A percentile compares a stretch with the other conserved stretches of the same genome.
Conservation (phyloP, 2,888 invertebrate species). For the Notodonta ziczac region DNA sequence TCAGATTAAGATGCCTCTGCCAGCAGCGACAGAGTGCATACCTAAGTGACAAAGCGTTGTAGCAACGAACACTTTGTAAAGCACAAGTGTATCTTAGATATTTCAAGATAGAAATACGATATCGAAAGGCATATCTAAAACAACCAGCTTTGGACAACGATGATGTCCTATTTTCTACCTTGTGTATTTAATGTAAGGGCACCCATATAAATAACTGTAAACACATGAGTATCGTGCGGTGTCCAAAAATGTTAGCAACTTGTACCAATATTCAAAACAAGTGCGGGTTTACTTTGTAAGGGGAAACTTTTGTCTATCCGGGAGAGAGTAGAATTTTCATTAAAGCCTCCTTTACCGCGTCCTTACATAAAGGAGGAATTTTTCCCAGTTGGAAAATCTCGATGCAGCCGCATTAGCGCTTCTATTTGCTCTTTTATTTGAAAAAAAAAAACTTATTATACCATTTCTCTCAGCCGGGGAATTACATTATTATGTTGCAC, state of each 20-base stretch:
- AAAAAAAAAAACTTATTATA: slow-evolving; percentile 73
- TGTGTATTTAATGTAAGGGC: too few relatives aligned
- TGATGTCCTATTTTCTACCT: too few relatives aligned
- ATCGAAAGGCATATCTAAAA: too few relatives aligned
- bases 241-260: slow-evolving; percentile 43
- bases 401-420: slow-evolving; percentile 80
- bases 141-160: too few relatives aligned
- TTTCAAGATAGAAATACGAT: too few relatives aligned
- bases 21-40: background rate
- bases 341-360: slow-evolving; percentile 73
- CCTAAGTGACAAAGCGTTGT: background rate
- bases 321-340: slow-evolving; percentile 75
- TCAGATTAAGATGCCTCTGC: background rate
- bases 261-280: slow-evolving; percentile 39
- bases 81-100: too few relatives aligned
- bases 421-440: slow-evolving; percentile 77
- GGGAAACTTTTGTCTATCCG: slow-evolving; percentile 63
- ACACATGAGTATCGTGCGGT: background rate
- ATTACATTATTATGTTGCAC: slow-evolving; percentile 73
- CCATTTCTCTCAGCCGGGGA: slow-evolving; percentile 71
- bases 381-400: slow-evolving; percentile 77
- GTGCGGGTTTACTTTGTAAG: slow-evolving; percentile 49
- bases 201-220: too few relatives aligned
- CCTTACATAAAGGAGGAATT: slow-evolving; percentile 79
- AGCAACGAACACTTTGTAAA: too few relatives aligned